Conservation (phyloP, 2,797 vertebrate species). For the Petrocephalus sullivani region DNA sequence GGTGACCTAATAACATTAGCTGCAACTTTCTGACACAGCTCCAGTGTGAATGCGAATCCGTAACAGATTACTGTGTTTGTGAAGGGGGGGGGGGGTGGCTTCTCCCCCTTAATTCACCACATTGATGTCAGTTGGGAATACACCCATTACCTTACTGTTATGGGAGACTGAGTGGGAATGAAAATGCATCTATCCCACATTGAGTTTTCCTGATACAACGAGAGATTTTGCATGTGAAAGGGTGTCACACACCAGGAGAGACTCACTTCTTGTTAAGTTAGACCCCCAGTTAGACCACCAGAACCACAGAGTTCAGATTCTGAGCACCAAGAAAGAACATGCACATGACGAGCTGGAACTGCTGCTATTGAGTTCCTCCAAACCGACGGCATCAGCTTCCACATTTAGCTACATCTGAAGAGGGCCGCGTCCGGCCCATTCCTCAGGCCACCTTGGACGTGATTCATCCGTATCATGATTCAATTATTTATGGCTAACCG, state of each 20-base stretch:
- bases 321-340: not conserved
- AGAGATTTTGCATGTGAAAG: too few relatives aligned
- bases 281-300: not conserved
- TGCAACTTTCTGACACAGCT: not conserved
- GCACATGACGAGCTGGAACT: not conserved
- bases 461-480: not conserved
- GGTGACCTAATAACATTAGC: not conserved
- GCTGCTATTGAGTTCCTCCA: not conserved
- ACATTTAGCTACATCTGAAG: not conserved
- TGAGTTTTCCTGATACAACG: too few relatives aligned
- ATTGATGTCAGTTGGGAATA: not conserved
- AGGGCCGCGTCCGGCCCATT: not conserved
- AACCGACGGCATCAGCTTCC: not conserved
- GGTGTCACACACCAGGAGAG: too few relatives aligned
- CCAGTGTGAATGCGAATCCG: not conserved
- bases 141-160: not conserved
- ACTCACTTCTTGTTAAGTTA: too few relatives aligned
- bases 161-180: not conserved
- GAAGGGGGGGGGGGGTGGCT: not conserved
- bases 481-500: slow-evolving; percentile 20
- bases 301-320: not conserved
- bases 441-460: not conserved
- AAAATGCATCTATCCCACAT: not conserved
- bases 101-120: not conserved
- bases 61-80: not conserved